Evolutionary conservation across 2,113 vertebrate species (phyloP).

Genomic region (Pituophis catenifer): DNA sequence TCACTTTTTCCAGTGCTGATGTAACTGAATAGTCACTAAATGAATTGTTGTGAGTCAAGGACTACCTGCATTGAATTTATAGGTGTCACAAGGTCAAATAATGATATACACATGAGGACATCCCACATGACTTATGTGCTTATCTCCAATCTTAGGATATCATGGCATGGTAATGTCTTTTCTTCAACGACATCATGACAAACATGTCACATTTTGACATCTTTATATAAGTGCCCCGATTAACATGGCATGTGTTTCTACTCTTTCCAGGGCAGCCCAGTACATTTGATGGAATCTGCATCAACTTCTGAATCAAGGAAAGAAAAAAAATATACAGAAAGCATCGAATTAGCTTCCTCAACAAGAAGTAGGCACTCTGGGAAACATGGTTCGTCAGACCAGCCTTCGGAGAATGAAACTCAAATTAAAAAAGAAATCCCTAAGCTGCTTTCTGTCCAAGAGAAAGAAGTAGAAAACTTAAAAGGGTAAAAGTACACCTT

Average conservation of each 20-base stretch:
- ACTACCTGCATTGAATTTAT: neutral
- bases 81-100: neutral
- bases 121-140: neutral
- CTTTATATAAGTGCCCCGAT: neutral
- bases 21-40: too few species aligned
- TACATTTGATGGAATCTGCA: neutral
- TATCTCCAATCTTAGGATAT: neutral
- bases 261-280: constrained; percentile 33
- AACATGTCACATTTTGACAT: neutral
- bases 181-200: neutral
- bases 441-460: neutral
- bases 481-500: constrained; percentile 42
- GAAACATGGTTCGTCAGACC: neutral
- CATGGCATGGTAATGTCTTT: neutral
- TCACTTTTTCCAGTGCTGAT: too few species aligned
- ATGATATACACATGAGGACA: neutral
- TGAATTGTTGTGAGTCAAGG: too few species aligned
- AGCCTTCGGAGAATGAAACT: neutral
- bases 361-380: constrained; percentile 30
- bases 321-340: constrained; percentile 6
- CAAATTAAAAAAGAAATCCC: constrained; percentile 19
- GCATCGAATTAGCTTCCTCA: neutral
- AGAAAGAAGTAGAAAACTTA: constrained; percentile 17
- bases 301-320: constrained; percentile 6
- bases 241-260: neutral